Conservation (phyloP, 64 coral and sea anemone species). For the Pachyseris speciosa region DNA sequence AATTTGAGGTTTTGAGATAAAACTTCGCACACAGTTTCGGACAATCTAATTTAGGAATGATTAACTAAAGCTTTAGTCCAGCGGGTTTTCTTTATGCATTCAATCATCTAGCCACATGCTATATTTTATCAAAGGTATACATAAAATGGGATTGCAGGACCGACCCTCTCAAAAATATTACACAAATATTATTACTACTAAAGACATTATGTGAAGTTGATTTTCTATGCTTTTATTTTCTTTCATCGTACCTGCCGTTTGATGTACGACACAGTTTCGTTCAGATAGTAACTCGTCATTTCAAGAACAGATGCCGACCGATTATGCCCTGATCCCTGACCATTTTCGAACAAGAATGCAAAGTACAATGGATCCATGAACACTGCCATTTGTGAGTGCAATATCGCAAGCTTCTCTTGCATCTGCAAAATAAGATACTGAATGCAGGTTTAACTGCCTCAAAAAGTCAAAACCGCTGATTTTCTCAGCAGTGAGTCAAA, state of each 20-base stretch:
- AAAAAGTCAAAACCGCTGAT: neutral
- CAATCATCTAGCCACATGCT: too few relatives aligned
- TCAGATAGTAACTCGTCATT: neutral
- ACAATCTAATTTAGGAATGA: too few relatives aligned
- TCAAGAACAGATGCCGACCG: neutral
- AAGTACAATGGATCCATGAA: constrained; percentile 1
- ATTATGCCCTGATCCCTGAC: neutral
- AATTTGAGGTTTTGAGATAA: too few relatives aligned
- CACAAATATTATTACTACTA: too few relatives aligned
- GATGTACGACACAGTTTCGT: constrained; percentile 4
- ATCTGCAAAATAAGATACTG: neutral
- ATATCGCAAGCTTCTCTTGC: neutral
- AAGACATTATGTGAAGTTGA: too few relatives aligned
- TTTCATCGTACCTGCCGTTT: neutral
- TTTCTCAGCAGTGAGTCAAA: neutral
- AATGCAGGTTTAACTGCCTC: neutral
- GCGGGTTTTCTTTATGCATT: too few relatives aligned
- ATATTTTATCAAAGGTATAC: too few relatives aligned
- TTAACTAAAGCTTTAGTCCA: too few relatives aligned
- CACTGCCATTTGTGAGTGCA: constrained; percentile 13
- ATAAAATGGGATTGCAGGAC: too few relatives aligned
- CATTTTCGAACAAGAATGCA: neutral
- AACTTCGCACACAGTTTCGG: too few relatives aligned
- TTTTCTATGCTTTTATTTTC: too few relatives aligned
- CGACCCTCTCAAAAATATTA: too few relatives aligned